Conservation (phyloP, 1,140 invertebrate genomes). For the Sycobia sp. region DNA sequence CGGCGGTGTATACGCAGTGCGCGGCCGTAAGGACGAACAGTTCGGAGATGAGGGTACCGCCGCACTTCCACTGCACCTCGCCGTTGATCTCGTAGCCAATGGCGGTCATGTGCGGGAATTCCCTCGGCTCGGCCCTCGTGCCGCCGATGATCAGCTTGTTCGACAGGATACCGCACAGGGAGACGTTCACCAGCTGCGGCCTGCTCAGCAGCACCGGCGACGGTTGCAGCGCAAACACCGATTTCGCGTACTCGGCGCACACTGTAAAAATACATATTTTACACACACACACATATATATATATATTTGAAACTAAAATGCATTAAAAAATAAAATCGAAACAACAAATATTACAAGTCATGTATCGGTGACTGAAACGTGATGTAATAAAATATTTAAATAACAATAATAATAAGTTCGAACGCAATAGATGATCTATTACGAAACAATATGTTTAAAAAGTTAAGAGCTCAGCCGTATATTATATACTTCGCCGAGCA, state of each 20-base stretch:
- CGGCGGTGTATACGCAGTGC: constrained; percentile 52
- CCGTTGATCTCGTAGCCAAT: constrained; percentile 40
- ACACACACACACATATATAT: no score
- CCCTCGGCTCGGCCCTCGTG: constrained; percentile 46
- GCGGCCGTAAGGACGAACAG: constrained; percentile 61
- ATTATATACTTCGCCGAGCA: constrained; percentile 10
- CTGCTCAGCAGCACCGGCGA: constrained; percentile 36
- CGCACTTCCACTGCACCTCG: constrained; percentile 51
- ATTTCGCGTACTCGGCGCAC: constrained; percentile 48
- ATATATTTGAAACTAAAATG: constrained; percentile 1
- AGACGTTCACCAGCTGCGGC: constrained; percentile 42
- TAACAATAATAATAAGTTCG: no score
- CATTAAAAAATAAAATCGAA: not conserved
- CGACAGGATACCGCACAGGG: constrained; percentile 44
- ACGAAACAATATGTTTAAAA: no score
- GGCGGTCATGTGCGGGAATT: constrained; percentile 60
- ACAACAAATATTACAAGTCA: no score
- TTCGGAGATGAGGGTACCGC: constrained; percentile 62
- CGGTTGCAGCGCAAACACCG: constrained; percentile 39
- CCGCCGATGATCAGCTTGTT: constrained; percentile 57
- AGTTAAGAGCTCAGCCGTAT: not conserved
- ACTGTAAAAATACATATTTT: constrained; percentile 40
- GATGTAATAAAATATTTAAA: no score
- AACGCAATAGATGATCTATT: no score
- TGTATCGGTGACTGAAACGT: no score